phyloP scores from a whole-genome alignment of 1,140 invertebrate species.

The Neuroterus valhalla region DNA sequence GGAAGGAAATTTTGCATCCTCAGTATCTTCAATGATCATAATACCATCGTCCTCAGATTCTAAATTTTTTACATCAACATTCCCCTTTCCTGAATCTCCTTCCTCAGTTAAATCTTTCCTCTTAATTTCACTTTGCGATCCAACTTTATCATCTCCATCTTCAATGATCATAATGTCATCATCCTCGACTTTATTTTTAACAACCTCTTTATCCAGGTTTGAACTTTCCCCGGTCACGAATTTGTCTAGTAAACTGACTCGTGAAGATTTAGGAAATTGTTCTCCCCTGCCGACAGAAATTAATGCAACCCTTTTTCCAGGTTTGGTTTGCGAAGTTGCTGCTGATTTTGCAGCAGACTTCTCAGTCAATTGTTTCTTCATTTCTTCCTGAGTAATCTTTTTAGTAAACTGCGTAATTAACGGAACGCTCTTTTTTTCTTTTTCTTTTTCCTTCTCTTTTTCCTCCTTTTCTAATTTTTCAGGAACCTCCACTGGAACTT shows the following conservation, averaged over 20 bases:
- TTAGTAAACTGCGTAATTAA: conserved; percentile 78
- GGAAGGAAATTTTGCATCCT: not conserved
- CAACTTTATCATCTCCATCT: conserved; percentile 35
- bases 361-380: conserved; percentile 69
- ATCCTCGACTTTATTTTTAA: conserved; percentile 21
- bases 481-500: conserved; percentile 40
- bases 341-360: conserved; percentile 44
- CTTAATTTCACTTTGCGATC: not conserved
- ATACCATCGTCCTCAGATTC: conserved; percentile 22
- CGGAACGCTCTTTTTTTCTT: conserved; percentile 72
- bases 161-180: conserved; percentile 44
- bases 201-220: not conserved
- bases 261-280: conserved; percentile 55
- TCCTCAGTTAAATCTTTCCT: not conserved
- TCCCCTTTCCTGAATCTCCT: not conserved
- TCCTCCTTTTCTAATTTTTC: conserved; percentile 57
- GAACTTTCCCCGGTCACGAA: conserved; percentile 39
- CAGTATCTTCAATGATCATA: conserved; percentile 2
- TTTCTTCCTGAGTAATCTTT: conserved; percentile 73
- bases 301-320: conserved; percentile 63
- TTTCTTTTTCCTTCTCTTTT: conserved; percentile 53
- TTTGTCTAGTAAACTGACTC: conserved; percentile 53
- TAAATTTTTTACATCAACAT: not conserved
- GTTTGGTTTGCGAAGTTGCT: conserved; percentile 46
- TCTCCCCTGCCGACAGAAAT: conserved; percentile 64